These are phyloP conservation scores for Parambassis ranga DNA, from an alignment of 2,797 vertebrate genomes.

Conservation along the genomic window DNA sequence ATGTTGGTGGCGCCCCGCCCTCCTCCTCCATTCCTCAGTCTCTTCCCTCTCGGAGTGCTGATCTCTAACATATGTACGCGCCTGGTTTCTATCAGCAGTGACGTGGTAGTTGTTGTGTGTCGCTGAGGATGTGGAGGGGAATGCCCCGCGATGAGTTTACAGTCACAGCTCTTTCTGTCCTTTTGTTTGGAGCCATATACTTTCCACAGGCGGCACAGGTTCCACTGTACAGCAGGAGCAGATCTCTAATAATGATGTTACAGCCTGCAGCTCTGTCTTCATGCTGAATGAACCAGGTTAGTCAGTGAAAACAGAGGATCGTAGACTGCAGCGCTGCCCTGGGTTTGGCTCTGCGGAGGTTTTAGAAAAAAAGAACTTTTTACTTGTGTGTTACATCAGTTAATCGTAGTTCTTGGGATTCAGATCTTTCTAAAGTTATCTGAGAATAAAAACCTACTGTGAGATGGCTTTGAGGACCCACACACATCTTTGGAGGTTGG, in stretches of 20 bases:
- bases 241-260: conserved; percentile 23
- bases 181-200: background rate
- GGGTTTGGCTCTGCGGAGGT: no score
- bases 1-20: conserved; percentile 33
- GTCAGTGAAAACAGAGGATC: background rate
- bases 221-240: conserved; percentile 4
- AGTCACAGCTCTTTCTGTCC: background rate
- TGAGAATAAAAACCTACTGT: no score
- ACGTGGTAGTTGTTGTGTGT: conserved; percentile 1
- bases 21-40: background rate
- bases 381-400: no score
- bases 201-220: conserved; percentile 17
- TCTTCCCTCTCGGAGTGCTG: conserved; percentile 5
- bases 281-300: background rate
- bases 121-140: background rate
- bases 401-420: no score
- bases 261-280: background rate
- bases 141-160: background rate
- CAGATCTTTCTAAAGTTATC: no score
- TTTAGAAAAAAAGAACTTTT: no score
- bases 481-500: no score
- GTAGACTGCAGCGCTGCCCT: background rate
- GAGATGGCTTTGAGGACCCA: no score
- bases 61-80: conserved; percentile 35
- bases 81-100: conserved; percentile 10